phyloP scores from a whole-genome alignment of 2,113 vertebrate species.

The Tinamus guttatus region DNA sequence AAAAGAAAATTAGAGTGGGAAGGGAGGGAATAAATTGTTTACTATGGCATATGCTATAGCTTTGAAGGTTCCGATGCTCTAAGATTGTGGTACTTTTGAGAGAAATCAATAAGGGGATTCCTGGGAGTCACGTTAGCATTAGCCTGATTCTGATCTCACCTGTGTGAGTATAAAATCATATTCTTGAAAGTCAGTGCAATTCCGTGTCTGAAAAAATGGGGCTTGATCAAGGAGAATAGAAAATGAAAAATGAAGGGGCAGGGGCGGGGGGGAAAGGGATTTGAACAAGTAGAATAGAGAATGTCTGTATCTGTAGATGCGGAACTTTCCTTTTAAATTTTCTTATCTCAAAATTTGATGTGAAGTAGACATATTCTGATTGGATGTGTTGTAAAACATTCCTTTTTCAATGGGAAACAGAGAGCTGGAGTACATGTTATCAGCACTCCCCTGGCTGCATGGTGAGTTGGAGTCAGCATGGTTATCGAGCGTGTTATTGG shows the following conservation, averaged over 20 bases:
- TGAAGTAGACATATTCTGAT: background rate
- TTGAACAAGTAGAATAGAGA: background rate
- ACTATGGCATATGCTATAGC: background rate
- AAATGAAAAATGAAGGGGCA: background rate
- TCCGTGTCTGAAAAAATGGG: background rate
- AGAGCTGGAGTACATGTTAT: accelerated
- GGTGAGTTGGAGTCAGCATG: background rate
- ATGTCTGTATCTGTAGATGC: background rate
- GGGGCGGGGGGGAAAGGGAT: accelerated
- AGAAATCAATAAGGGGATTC: background rate
- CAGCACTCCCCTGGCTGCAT: background rate
- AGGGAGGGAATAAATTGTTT: background rate
- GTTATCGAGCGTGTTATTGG: background rate
- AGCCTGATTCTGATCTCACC: background rate
- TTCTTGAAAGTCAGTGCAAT: background rate
- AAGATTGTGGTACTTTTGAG: background rate
- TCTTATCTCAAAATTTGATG: background rate
- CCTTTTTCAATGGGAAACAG: background rate
- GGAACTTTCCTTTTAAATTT: background rate
- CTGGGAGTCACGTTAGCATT: accelerated
- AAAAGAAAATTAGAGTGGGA: background rate
- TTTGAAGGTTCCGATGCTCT: background rate
- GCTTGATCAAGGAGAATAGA: background rate
- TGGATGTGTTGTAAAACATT: background rate
- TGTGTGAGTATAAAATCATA: background rate